Conservation (phyloP, 1,140 invertebrate genomes). For the Apis cerana region DNA sequence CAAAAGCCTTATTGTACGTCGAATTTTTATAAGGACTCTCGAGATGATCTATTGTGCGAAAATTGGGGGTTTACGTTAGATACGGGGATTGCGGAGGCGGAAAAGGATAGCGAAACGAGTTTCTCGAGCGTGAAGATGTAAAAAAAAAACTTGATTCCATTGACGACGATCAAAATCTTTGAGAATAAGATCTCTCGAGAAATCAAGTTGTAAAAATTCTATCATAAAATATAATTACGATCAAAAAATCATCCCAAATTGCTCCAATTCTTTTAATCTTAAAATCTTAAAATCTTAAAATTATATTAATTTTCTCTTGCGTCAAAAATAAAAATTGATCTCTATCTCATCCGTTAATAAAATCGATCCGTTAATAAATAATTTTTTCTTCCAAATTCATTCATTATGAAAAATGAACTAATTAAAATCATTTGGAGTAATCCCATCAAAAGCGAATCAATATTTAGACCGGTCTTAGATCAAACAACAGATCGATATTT, state of each 20-base stretch:
- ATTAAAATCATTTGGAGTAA: neutral
- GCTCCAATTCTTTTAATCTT: too few species aligned
- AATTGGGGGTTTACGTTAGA: conserved; percentile 72
- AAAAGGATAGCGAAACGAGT: conserved; percentile 75
- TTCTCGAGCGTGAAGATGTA: conserved; percentile 69
- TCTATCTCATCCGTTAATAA: too few species aligned
- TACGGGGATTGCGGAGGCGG: conserved; percentile 68
- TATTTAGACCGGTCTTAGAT: conserved; percentile 70
- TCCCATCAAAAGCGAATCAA: conserved; percentile 56
- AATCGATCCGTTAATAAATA: neutral
- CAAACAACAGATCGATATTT: conserved; percentile 70
- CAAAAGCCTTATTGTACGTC: conserved; percentile 72
- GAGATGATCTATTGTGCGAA: conserved; percentile 75
- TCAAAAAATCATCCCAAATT: neutral
- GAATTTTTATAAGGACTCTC: conserved; percentile 77
- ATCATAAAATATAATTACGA: neutral
- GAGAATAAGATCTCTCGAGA: neutral
- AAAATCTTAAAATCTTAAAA: too few species aligned
- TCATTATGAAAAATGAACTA: neutral
- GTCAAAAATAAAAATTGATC: too few species aligned
- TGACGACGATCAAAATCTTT: neutral
- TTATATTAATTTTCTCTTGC: neutral
- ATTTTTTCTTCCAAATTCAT: neutral
- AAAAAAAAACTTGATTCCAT: conserved; percentile 67
- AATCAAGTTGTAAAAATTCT: neutral